These are phyloP conservation scores for Sylvietta virens DNA, from an alignment of 2,113 vertebrate genomes.

Conservation along the genomic window DNA sequence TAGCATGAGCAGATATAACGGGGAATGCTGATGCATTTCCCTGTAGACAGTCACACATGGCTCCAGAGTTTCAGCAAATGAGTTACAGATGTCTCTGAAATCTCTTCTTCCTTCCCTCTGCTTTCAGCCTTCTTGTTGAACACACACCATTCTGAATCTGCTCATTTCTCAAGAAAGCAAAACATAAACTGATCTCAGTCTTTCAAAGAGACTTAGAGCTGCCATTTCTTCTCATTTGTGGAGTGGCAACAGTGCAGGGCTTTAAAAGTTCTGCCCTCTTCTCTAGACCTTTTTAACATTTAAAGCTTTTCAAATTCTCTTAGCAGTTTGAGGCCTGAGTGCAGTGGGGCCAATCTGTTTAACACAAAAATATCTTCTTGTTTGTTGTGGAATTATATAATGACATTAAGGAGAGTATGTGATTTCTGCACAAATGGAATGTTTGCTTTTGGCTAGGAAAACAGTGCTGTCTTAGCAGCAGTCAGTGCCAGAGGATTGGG, in stretches of 20 bases:
- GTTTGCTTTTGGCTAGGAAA: neutral
- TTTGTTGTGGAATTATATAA: neutral
- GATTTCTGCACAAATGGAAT: neutral
- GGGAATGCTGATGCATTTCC: neutral
- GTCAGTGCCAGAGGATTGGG: neutral
- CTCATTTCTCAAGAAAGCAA: neutral
- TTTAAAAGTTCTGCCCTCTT: neutral
- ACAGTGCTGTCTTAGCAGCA: neutral
- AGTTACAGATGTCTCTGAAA: neutral
- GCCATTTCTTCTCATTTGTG: neutral
- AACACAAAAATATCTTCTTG: neutral
- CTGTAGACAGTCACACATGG: neutral
- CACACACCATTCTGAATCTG: neutral
- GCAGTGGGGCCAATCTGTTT: neutral
- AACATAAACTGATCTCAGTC: neutral
- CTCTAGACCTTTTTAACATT: neutral
- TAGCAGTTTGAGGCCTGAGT: neutral
- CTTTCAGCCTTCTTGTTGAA: neutral
- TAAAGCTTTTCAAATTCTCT: neutral
- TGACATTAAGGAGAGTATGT: neutral
- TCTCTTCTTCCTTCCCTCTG: neutral
- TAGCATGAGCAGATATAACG: neutral
- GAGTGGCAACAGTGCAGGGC: neutral
- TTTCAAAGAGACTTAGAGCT: neutral
- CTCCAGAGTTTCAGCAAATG: neutral